A percentile compares a stretch with the other conserved stretches of the same genome.
Evolutionary conservation across 2,113 vertebrate genomes (phyloP).

Genomic region (Actinemys pallida): DNA sequence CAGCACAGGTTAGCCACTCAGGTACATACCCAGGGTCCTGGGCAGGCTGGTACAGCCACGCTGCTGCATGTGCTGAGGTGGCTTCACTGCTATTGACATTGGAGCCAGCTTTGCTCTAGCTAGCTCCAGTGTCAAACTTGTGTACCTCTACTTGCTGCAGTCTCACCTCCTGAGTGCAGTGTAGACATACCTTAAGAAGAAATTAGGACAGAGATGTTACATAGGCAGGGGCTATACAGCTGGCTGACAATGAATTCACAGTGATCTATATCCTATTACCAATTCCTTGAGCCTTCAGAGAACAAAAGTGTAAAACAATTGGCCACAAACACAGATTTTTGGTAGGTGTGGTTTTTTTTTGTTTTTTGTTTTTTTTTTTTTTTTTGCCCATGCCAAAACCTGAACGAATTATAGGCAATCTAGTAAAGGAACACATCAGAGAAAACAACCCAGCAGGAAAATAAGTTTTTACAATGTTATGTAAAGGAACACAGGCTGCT

Average conservation of each 20-base stretch:
- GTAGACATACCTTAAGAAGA: not conserved
- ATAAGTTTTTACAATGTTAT: not conserved
- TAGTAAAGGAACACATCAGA: slow-evolving; percentile 37
- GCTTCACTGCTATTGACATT: not conserved
- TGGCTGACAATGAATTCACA: not conserved
- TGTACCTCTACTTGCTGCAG: not conserved
- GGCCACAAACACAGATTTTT: not conserved
- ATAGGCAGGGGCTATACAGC: not conserved
- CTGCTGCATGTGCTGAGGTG: not conserved
- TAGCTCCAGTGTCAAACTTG: not conserved
- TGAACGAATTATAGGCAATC: not conserved
- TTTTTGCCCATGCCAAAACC: too few species aligned
- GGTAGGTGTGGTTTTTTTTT: not conserved
- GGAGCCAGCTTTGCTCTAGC: not conserved
- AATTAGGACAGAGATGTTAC: not conserved
- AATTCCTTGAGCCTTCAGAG: slow-evolving; percentile 10
- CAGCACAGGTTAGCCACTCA: not conserved
- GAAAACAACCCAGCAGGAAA: not conserved
- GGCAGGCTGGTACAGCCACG: not conserved
- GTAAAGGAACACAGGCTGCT: not conserved
- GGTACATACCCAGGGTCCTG: not conserved
- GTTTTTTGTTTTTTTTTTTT: not conserved
- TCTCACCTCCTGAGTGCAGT: not conserved
- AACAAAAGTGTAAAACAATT: slow-evolving; percentile 31
- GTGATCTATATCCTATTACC: not conserved